Conservation (phyloP, 2,888 invertebrate species). For the Lucinisca nassula region DNA sequence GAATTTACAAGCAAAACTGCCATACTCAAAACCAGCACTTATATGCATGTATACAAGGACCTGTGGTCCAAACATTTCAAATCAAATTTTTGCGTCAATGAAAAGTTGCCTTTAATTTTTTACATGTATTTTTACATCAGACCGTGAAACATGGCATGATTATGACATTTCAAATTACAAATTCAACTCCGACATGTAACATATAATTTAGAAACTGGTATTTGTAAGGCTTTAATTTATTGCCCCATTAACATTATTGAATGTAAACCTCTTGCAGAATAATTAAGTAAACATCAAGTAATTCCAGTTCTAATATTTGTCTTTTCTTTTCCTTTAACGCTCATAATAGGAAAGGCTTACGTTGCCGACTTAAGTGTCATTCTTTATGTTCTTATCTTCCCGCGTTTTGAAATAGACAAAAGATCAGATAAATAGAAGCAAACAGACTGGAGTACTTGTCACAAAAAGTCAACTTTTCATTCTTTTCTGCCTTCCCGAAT, state of each 20-base stretch:
- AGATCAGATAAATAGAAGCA: neutral
- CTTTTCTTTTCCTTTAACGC: neutral
- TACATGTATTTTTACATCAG: no score
- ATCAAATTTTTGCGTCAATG: no score
- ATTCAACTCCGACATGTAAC: neutral
- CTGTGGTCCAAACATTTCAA: no score
- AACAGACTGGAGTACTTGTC: neutral
- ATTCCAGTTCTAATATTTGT: neutral
- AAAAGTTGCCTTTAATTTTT: no score
- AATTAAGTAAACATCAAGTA: neutral
- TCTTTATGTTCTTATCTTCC: neutral
- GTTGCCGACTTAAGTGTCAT: neutral
- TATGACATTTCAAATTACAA: neutral
- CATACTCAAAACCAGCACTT: no score
- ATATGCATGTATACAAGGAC: no score
- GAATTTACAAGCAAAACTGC: no score
- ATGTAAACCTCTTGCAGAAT: neutral
- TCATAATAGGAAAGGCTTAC: neutral
- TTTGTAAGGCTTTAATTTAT: neutral
- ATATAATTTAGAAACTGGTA: neutral
- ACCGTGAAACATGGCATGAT: neutral
- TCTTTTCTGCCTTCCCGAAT: neutral
- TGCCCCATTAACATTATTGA: conserved; percentile 5
- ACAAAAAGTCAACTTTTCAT: neutral
- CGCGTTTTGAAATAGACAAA: neutral